A percentile compares a stretch with the other conserved stretches of the same genome.
Evolutionary conservation across 2,888 invertebrate genomes (phyloP).

Genomic region (Empis livida): DNA sequence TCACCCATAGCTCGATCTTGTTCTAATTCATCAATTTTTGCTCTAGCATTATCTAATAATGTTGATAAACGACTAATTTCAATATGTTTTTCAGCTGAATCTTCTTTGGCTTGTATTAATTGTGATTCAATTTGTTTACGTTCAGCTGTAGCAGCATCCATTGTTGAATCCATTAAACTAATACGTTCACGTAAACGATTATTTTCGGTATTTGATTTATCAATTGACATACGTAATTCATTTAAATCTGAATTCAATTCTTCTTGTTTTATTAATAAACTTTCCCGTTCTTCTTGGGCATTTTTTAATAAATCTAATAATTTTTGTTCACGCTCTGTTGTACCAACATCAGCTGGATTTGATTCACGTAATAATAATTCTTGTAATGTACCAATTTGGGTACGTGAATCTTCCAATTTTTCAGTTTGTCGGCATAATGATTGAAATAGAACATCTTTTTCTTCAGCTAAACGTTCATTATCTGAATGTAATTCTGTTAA

Average conservation of each 20-base stretch:
- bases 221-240: conserved; percentile 46
- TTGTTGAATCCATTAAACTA: conserved; percentile 53
- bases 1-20: conserved; percentile 52
- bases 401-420: conserved; percentile 74
- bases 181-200: conserved; percentile 57
- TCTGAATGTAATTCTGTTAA: conserved; percentile 76
- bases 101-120: conserved; percentile 56
- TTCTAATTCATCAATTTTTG: conserved; percentile 64
- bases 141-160: conserved; percentile 63
- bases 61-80: conserved; percentile 67
- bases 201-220: conserved; percentile 49
- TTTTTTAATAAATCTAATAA: conserved; percentile 72
- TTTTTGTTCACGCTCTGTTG: conserved; percentile 67
- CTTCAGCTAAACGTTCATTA: conserved; percentile 75
- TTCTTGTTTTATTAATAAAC: conserved; percentile 59
- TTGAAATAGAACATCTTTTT: conserved; percentile 79
- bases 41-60: conserved; percentile 69
- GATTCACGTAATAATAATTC: conserved; percentile 60
- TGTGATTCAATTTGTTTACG: conserved; percentile 61
- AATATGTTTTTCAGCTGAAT: conserved; percentile 60
- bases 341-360: conserved; percentile 51
- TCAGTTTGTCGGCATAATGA: conserved; percentile 86
- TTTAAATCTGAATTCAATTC: conserved; percentile 61
- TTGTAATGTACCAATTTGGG: conserved; percentile 70
- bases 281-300: conserved; percentile 68